Percentiles rank a stretch among this genome's conserved stretches.
Conservation (phyloP, 2,797 vertebrate species). For the Neoniphon sammara region DNA sequence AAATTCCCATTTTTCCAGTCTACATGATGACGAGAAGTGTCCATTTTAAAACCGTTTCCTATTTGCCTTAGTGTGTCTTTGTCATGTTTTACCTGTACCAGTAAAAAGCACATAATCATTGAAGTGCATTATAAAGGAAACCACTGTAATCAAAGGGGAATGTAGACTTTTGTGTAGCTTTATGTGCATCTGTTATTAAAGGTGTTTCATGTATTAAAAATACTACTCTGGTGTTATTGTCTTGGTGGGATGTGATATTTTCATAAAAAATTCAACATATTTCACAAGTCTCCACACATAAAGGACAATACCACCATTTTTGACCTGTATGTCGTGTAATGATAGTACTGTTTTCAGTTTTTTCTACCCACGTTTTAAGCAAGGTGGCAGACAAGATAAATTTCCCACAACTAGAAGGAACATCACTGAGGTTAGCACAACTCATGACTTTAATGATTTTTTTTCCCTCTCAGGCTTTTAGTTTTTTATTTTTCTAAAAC, state of each 20-base stretch:
- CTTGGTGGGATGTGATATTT: slow-evolving; percentile 1
- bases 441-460: no score
- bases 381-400: background rate
- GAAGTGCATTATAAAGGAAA: slow-evolving; percentile 73
- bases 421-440: background rate
- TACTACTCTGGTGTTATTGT: background rate
- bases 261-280: background rate
- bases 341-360: no score
- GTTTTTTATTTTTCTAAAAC: no score
- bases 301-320: background rate
- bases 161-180: slow-evolving; percentile 69
- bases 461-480: no score
- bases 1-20: slow-evolving; percentile 23
- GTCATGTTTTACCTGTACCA: slow-evolving; percentile 55
- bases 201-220: slow-evolving; percentile 59
- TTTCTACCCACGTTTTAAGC: no score
- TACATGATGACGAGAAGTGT: slow-evolving; percentile 10
- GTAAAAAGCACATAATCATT: slow-evolving; percentile 70
- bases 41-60: slow-evolving; percentile 40
- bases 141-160: slow-evolving; percentile 61
- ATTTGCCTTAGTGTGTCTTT: slow-evolving; percentile 65
- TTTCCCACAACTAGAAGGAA: no score
- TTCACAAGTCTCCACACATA: background rate
- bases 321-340: background rate
- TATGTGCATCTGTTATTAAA: slow-evolving; percentile 74